Conservation (phyloP, 2,797 vertebrate species). For the Semotilus atromaculatus region DNA sequence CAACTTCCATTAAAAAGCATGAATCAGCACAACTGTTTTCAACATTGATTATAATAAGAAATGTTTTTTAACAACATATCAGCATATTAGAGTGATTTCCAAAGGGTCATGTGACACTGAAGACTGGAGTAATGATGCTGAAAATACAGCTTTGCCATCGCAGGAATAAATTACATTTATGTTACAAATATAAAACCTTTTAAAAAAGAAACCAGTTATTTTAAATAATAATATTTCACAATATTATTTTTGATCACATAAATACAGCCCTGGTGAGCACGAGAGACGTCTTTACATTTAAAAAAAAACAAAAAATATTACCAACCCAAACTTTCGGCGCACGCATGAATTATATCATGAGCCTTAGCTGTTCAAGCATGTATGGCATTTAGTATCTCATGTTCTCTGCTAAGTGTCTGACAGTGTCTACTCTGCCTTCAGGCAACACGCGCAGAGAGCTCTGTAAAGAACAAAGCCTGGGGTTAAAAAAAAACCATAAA, state of each 20-base stretch:
- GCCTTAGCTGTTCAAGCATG: constrained; percentile 1
- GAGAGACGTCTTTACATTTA: background rate
- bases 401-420: background rate
- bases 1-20: background rate
- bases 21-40: background rate
- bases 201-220: background rate
- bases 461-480: constrained; percentile 16
- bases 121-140: background rate
- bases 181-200: background rate
- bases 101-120: background rate
- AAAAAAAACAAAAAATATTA: background rate
- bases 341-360: background rate
- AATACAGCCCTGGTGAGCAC: background rate
- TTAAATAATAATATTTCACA: background rate
- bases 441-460: background rate
- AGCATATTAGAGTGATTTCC: background rate
- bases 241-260: background rate
- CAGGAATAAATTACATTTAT: background rate
- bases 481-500: constrained; percentile 28
- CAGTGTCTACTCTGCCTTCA: background rate
- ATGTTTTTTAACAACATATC: background rate
- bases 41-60: background rate
- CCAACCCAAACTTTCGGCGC: background rate
- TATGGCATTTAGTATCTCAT: background rate
- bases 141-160: background rate